Evolutionary conservation across 2,113 vertebrate genomes (phyloP).

Genomic region (Pangasianodon hypophthalmus): DNA sequence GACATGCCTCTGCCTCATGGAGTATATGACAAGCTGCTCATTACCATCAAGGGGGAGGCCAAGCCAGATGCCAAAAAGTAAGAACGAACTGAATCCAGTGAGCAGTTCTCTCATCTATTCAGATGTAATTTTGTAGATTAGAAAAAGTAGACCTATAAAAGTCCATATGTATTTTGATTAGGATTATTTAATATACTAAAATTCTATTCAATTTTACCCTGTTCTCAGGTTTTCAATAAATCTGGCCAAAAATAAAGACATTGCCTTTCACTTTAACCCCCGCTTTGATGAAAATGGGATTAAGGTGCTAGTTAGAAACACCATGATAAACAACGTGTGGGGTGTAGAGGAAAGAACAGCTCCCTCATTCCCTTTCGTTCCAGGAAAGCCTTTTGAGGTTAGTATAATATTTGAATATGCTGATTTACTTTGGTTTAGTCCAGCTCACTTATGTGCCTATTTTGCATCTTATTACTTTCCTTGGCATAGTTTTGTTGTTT

Average conservation of each 20-base stretch:
- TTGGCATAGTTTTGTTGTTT: background rate
- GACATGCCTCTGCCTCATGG: conserved; percentile 44
- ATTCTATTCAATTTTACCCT: background rate
- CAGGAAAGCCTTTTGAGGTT: conserved; percentile 61
- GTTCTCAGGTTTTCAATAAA: conserved; percentile 55
- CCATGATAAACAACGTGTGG: conserved; percentile 45
- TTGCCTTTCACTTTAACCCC: conserved; percentile 60
- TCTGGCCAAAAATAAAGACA: conserved; percentile 47
- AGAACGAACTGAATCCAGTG: conserved; percentile 19
- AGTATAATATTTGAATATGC: conserved; percentile 7
- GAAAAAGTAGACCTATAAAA: background rate
- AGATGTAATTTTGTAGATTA: background rate
- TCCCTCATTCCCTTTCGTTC: conserved; percentile 50
- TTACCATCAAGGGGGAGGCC: conserved; percentile 54
- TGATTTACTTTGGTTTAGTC: background rate
- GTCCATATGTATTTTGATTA: background rate
- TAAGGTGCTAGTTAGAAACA: conserved; percentile 57
- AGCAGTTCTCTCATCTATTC: background rate
- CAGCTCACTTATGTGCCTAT: background rate
- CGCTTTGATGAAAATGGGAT: conserved; percentile 54
- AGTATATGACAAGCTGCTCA: conserved; percentile 55
- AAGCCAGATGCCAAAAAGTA: conserved; percentile 49
- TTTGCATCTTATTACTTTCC: background rate
- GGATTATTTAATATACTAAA: background rate
- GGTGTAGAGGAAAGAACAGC: conserved; percentile 55